Evolutionary conservation across 2,888 invertebrate genomes (phyloP).

Genomic region (Frankliniella fusca): DNA sequence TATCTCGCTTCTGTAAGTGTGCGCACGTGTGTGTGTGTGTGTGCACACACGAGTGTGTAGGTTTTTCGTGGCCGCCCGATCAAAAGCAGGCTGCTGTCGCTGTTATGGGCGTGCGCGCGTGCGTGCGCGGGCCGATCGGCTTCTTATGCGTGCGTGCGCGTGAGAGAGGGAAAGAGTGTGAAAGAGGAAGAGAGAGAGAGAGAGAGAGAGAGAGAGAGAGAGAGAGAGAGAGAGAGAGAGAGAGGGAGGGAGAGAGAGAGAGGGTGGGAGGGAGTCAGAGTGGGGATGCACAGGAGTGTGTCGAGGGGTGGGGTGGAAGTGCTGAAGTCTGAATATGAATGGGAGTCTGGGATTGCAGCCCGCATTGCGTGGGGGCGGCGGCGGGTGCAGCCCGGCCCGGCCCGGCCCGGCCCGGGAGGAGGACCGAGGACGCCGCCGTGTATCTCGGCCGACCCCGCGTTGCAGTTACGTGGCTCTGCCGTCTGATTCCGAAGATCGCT

Average conservation of each 20-base stretch:
- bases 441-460: no score
- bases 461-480: no score
- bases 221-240: neutral
- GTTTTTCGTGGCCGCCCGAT: slow-evolving; percentile 17
- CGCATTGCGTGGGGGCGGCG: neutral
- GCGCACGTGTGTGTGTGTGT: neutral
- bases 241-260: neutral
- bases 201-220: neutral
- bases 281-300: neutral
- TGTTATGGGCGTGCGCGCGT: neutral
- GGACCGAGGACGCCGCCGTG: no score
- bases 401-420: no score
- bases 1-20: neutral
- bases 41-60: neutral
- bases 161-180: neutral
- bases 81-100: neutral
- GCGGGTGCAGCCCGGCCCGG: neutral
- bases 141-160: neutral
- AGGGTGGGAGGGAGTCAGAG: neutral
- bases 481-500: no score
- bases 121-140: neutral
- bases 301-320: slow-evolving; percentile 3
- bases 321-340: slow-evolving; percentile 25
- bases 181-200: no score
- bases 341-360: slow-evolving; percentile 18